These are phyloP conservation scores for Monomorium pharaonis DNA, from an alignment of 1,140 invertebrate species.

Conservation along the genomic window DNA sequence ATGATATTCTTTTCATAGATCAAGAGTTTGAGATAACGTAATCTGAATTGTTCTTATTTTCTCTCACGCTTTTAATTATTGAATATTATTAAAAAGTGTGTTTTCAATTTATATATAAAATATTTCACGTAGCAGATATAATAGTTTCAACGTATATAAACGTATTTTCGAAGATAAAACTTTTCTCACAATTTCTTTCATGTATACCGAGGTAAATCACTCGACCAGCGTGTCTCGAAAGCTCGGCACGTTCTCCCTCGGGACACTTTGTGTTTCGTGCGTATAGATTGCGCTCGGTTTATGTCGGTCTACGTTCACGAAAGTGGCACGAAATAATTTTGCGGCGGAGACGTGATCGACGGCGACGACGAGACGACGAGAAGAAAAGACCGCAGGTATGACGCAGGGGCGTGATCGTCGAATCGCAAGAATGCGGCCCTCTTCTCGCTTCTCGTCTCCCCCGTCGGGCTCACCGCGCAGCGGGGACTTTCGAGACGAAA, in stretches of 20 bases:
- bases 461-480: conserved; percentile 55
- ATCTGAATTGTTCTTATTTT: background rate
- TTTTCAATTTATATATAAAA: background rate
- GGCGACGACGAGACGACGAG: background rate
- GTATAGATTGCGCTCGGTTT: conserved; percentile 33
- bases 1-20: background rate
- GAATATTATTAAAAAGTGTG: background rate
- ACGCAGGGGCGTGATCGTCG: conserved; percentile 35
- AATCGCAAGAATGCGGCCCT: conserved; percentile 56
- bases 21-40: background rate
- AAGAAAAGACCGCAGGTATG: conserved; percentile 33
- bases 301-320: conserved; percentile 44
- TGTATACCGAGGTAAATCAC: conserved; percentile 2
- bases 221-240: background rate
- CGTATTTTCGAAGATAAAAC: background rate
- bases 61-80: background rate
- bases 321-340: conserved; percentile 79
- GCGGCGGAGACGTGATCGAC: conserved; percentile 49
- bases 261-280: background rate
- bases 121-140: background rate
- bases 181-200: background rate
- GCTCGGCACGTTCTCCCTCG: background rate
- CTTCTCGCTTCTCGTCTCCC: conserved; percentile 60
- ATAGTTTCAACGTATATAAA: background rate
- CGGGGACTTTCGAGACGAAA: conserved; percentile 78